Evolutionary conservation across 2,113 vertebrate genomes (phyloP).

Genomic region (Burhinus bistriatus): DNA sequence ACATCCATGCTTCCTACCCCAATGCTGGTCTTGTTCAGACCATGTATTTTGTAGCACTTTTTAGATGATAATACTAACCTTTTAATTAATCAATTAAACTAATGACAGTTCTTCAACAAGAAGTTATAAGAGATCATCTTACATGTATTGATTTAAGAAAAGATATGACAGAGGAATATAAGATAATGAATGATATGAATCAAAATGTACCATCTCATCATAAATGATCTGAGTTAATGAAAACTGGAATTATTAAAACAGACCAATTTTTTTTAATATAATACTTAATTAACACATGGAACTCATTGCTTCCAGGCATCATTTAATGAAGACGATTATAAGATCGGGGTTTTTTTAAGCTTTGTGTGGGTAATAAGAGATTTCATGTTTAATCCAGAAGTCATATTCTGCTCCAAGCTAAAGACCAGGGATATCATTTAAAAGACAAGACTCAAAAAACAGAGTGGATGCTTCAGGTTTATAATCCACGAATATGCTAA

Average conservation of each 20-base stretch:
- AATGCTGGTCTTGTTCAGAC: neutral
- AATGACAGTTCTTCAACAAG: neutral
- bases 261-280: neutral
- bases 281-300: constrained; percentile 45
- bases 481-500: neutral
- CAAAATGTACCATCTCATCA: neutral
- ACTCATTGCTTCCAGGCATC: constrained; percentile 34
- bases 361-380: neutral
- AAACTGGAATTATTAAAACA: constrained; percentile 49
- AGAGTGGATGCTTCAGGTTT: neutral
- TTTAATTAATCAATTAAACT: neutral
- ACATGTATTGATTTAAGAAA: neutral
- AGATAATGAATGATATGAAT: neutral
- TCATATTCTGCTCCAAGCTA: neutral
- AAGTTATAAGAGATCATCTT: neutral
- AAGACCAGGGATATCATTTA: neutral
- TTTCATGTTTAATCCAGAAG: neutral
- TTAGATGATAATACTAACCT: neutral
- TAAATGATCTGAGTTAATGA: constrained; percentile 30
- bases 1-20: neutral
- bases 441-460: neutral
- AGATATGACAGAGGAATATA: neutral
- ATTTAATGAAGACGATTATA: constrained; percentile 50
- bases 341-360: neutral
- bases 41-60: neutral